These are phyloP conservation scores for Neosalanx taihuensis DNA, from an alignment of 2,797 vertebrate genomes.

Conservation along the genomic window DNA sequence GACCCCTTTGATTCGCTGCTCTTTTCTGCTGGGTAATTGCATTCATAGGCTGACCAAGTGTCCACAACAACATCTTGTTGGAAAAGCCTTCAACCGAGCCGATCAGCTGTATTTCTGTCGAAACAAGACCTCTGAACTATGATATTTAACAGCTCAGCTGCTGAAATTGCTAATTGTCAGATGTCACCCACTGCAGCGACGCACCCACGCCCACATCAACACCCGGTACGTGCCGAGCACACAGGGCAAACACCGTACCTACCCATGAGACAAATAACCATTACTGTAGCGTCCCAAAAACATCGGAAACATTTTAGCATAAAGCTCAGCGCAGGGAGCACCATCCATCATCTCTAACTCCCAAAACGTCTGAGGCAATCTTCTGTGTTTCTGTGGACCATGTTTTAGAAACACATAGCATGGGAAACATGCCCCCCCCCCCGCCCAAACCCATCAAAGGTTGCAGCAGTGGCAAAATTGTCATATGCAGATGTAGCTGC, in stretches of 20 bases:
- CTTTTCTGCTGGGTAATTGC: constrained; percentile 34
- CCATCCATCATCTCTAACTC: constrained; percentile 66
- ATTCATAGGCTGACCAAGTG: constrained; percentile 46
- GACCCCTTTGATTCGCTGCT: constrained; percentile 14
- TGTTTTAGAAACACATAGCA: constrained; percentile 48
- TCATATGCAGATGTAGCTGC: constrained; percentile 36
- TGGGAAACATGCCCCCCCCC: constrained; percentile 9
- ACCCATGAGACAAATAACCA: constrained; percentile 47
- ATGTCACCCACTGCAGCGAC: constrained; percentile 37
- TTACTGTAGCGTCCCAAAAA: constrained; percentile 47
- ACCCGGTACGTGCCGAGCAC: constrained; percentile 42
- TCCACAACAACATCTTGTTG: constrained; percentile 24
- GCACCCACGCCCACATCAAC: constrained; percentile 32
- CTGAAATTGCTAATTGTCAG: constrained; percentile 3
- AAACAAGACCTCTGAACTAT: neutral
- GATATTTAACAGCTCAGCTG: neutral
- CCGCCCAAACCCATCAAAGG: constrained; percentile 39
- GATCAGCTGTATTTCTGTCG: neutral
- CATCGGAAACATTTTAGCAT: constrained; percentile 52
- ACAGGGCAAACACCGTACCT: constrained; percentile 25
- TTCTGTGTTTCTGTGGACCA: constrained; percentile 26
- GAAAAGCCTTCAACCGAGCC: neutral
- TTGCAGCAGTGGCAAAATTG: constrained; percentile 30
- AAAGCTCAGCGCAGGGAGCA: constrained; percentile 44
- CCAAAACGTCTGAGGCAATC: constrained; percentile 37